Evolutionary conservation across 2,797 vertebrate species (phyloP).

Genomic region (Tapirus indicus): DNA sequence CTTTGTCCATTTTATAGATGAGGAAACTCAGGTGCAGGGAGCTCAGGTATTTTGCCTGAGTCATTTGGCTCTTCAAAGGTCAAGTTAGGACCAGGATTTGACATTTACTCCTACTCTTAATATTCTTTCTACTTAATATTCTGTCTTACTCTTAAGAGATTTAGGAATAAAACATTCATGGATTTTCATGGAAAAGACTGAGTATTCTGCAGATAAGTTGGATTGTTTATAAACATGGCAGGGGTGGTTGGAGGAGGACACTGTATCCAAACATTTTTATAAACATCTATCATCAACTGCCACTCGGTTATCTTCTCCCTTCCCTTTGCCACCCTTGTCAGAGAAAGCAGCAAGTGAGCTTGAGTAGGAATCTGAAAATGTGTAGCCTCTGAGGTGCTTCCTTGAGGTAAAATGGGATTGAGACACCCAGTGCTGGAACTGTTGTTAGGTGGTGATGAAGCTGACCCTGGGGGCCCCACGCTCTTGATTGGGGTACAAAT

Average conservation of each 20-base stretch:
- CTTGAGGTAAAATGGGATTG: background rate
- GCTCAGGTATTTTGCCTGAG: background rate
- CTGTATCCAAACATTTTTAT: background rate
- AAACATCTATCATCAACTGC: too few species aligned
- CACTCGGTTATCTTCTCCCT: background rate
- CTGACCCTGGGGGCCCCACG: too few species aligned
- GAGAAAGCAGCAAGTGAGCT: fast-evolving
- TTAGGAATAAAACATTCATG: background rate
- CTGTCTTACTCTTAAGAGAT: background rate
- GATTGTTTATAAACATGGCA: background rate
- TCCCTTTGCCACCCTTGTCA: fast-evolving
- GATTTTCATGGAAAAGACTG: background rate
- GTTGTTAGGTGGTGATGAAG: fast-evolving
- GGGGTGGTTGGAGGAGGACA: background rate
- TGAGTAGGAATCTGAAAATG: background rate
- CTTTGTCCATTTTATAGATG: background rate
- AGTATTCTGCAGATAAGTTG: background rate
- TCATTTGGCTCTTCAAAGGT: background rate
- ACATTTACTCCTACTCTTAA: background rate
- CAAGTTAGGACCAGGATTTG: background rate
- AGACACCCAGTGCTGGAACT: background rate
- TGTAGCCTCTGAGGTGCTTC: fast-evolving
- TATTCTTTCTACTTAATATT: background rate
- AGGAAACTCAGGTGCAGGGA: background rate
- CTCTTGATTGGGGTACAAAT: background rate